Evolutionary conservation across 2,888 invertebrate genomes (phyloP).

Genomic region (Ischnura elegans): DNA sequence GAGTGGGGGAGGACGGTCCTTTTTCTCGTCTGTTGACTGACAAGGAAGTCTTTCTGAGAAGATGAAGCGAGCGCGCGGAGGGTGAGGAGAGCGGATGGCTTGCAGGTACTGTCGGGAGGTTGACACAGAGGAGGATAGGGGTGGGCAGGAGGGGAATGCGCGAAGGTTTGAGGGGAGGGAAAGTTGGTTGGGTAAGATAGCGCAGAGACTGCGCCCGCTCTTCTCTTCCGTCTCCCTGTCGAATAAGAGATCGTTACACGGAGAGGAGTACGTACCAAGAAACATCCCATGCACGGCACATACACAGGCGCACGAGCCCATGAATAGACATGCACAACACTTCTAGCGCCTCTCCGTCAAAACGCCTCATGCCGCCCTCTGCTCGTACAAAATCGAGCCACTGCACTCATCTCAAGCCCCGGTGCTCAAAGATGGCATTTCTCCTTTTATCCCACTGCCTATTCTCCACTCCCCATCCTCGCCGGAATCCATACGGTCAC

Average conservation of each 20-base stretch:
- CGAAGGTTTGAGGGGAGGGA: neutral
- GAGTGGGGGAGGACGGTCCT: slow-evolving; percentile 33
- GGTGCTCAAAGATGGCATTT: neutral
- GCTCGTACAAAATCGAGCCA: slow-evolving; percentile 48
- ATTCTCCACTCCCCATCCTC: neutral
- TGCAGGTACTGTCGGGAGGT: neutral
- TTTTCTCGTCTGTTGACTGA: slow-evolving; percentile 56
- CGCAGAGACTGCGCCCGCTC: neutral
- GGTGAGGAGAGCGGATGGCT: neutral
- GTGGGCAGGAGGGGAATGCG: neutral
- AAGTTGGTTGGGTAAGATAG: slow-evolving; percentile 40
- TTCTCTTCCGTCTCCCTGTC: slow-evolving; percentile 24
- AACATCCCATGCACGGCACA: slow-evolving; percentile 18
- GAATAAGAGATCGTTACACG: slow-evolving; percentile 54
- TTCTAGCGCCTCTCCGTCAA: neutral
- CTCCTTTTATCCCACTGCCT: slow-evolving; percentile 21
- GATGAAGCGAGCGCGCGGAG: neutral
- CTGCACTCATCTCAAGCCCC: slow-evolving; percentile 49
- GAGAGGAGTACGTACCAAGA: slow-evolving; percentile 41
- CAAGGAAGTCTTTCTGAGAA: slow-evolving; percentile 44
- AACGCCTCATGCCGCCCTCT: neutral
- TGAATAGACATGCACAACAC: slow-evolving; percentile 1
- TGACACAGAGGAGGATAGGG: slow-evolving; percentile 3
- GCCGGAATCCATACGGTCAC: neutral
- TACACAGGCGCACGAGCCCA: neutral